Evolutionary conservation across 1,140 invertebrate genomes (phyloP).

Genomic region (Drosophila orena): DNA sequence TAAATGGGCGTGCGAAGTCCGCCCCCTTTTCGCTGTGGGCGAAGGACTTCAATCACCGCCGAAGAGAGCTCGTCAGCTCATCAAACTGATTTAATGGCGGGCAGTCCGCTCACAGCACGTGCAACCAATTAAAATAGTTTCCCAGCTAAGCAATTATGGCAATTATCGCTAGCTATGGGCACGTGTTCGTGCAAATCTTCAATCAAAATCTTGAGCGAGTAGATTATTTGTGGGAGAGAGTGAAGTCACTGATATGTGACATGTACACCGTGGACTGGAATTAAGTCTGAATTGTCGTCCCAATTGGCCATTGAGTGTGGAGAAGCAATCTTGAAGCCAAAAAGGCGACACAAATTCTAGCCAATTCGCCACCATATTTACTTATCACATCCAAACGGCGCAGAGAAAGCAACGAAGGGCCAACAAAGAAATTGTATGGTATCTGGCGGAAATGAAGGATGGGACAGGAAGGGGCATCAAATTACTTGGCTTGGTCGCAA

Average conservation of each 20-base stretch:
- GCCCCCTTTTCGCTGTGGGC: not conserved
- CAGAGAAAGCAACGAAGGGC: constrained; percentile 13
- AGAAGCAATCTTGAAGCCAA: constrained; percentile 3
- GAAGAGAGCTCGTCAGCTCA: constrained; percentile 38
- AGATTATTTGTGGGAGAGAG: constrained; percentile 7
- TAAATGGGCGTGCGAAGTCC: constrained; percentile 26
- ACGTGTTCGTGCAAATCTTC: not conserved
- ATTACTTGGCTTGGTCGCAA: constrained; percentile 39
- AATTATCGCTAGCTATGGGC: constrained; percentile 6
- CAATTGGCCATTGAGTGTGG: constrained; percentile 13
- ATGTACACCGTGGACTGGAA: constrained; percentile 1
- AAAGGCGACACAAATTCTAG: constrained; percentile 18
- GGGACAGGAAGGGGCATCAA: constrained; percentile 15
- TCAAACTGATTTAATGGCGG: constrained; percentile 63
- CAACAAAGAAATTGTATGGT: constrained; percentile 39
- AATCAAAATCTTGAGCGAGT: constrained; percentile 11
- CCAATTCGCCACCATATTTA: constrained; percentile 24
- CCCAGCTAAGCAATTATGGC: constrained; percentile 66
- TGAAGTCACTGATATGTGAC: constrained; percentile 24
- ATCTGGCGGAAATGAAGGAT: constrained; percentile 36
- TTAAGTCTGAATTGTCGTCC: constrained; percentile 2
- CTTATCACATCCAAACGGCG: constrained; percentile 31
- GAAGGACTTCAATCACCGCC: not conserved
- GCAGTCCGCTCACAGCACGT: constrained; percentile 2
- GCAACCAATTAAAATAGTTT: constrained; percentile 63